Percentiles rank a stretch among this genome's conserved stretches.
Evolutionary conservation across 2,797 vertebrate genomes (phyloP).

Genomic region (Acipenser oxyrinchus): DNA sequence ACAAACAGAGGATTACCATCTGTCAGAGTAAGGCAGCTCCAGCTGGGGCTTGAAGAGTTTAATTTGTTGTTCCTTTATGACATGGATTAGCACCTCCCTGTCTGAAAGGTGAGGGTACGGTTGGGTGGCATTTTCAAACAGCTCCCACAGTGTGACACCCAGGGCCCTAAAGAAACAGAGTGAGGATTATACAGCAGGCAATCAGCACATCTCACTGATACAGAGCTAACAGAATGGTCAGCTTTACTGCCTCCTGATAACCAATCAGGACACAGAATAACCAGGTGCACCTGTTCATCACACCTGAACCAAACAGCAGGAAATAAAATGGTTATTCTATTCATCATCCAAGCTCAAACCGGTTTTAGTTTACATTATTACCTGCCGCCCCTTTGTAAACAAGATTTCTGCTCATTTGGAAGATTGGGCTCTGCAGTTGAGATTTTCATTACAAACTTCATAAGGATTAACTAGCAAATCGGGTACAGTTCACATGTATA

Average conservation of each 20-base stretch:
- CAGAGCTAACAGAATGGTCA: constrained; percentile 1
- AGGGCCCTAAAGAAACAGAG: constrained; percentile 68
- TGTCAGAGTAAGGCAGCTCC: constrained; percentile 87
- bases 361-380: too few relatives aligned
- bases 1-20: constrained; percentile 70
- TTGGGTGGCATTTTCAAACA: constrained; percentile 67
- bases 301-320: neutral
- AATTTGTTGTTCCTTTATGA: constrained; percentile 85
- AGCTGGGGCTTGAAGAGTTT: constrained; percentile 83
- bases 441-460: too few relatives aligned
- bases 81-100: constrained; percentile 83
- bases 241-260: neutral
- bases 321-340: too few relatives aligned
- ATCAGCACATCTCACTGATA: constrained; percentile 5
- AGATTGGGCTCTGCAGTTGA: too few relatives aligned
- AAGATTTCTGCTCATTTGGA: too few relatives aligned
- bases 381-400: too few relatives aligned
- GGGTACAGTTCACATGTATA: too few relatives aligned
- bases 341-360: too few relatives aligned
- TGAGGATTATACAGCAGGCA: constrained; percentile 16
- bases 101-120: constrained; percentile 86
- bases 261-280: too few relatives aligned
- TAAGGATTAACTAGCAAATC: too few relatives aligned
- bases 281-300: neutral
- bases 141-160: constrained; percentile 87